Evolutionary conservation across 2,113 vertebrate genomes (phyloP).

Genomic region (Nipponia nippon): DNA sequence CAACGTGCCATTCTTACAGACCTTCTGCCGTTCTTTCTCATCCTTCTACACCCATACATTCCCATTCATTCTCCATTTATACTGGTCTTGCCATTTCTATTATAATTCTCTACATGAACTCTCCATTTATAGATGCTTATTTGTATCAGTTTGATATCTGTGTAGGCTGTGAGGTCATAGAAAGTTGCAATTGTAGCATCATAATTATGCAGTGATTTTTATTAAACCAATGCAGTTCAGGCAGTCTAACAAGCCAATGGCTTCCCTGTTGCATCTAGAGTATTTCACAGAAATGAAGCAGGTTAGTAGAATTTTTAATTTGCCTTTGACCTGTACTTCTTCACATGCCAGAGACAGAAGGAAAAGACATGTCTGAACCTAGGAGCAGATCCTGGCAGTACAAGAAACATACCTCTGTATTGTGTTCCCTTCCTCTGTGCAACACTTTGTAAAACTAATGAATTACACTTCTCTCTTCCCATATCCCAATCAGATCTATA

Average conservation of each 20-base stretch:
- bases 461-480: neutral
- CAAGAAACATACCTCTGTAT: neutral
- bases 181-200: neutral
- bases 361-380: neutral
- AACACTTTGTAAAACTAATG: neutral
- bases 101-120: neutral
- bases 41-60: neutral
- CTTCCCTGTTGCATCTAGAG: neutral
- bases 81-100: neutral
- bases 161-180: neutral
- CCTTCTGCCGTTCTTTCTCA: neutral
- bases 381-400: neutral
- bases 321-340: neutral
- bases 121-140: neutral
- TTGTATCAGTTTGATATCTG: neutral
- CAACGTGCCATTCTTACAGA: neutral
- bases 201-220: neutral
- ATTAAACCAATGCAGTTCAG: neutral
- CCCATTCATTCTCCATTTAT: neutral
- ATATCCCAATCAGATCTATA: slow-evolving; percentile 52
- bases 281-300: neutral
- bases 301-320: neutral
- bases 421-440: neutral
- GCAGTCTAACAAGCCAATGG: neutral
- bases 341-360: neutral